These are phyloP conservation scores for Liparis tanakae DNA, from an alignment of 2,797 vertebrate genomes.

Conservation along the genomic window DNA sequence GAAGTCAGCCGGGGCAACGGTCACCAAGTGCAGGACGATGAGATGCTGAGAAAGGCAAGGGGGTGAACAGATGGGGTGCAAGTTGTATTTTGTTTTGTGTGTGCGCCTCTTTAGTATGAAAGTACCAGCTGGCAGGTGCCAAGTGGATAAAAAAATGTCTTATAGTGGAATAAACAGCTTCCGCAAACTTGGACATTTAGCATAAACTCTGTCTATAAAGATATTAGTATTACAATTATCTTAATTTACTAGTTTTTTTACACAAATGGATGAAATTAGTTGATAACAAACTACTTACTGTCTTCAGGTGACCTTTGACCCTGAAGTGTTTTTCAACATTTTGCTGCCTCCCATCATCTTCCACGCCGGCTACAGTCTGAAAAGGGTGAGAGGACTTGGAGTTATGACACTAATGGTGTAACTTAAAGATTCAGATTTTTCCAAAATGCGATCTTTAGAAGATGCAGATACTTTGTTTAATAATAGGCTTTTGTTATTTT, in stretches of 20 bases:
- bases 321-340: slow-evolving; percentile 99
- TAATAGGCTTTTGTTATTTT: neutral
- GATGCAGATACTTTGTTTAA: no score
- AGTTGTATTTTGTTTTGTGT: slow-evolving; percentile 4
- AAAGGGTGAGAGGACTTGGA: slow-evolving; percentile 86
- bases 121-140: neutral
- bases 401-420: neutral
- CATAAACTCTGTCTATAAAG: neutral
- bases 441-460: neutral
- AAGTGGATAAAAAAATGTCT: neutral
- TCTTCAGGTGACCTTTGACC: slow-evolving; percentile 95
- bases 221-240: neutral
- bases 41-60: slow-evolving; percentile 96
- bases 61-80: neutral
- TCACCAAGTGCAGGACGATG: slow-evolving; percentile 91
- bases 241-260: neutral
- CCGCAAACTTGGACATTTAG: neutral
- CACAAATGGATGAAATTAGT: neutral
- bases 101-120: neutral
- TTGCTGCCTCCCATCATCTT: slow-evolving; percentile 99
- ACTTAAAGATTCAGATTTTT: neutral
- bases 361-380: slow-evolving; percentile 97
- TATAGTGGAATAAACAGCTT: neutral
- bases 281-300: slow-evolving; percentile 8
- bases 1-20: slow-evolving; percentile 90